Conservation (phyloP, 2,113 vertebrate genomes). For the Chunga burmeisteri region DNA sequence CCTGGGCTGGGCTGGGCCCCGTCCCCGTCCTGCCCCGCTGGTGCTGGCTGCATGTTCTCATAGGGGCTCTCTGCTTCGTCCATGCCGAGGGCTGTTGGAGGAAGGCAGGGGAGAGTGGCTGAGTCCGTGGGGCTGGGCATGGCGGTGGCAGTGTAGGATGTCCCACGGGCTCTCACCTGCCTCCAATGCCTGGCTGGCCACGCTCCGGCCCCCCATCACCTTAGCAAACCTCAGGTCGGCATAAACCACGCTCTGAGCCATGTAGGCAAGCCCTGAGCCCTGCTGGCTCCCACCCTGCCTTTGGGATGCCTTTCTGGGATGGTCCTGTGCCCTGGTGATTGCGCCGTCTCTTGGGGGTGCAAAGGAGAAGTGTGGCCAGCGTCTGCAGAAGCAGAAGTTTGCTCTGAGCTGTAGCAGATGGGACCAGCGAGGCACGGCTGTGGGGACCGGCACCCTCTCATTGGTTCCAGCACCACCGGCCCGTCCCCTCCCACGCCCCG, state of each 20-base stretch:
- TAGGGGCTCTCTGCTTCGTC: constrained; percentile 9
- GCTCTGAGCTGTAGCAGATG: not conserved
- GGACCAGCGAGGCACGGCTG: not conserved
- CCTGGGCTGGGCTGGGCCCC: not conserved
- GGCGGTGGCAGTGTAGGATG: accelerated
- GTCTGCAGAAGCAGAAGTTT: constrained; percentile 37
- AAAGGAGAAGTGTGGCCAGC: not conserved
- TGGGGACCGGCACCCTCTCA: not conserved
- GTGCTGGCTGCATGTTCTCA: accelerated
- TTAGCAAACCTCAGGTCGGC: constrained; percentile 59
- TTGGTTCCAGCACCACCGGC: not conserved
- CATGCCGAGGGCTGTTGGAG: not conserved
- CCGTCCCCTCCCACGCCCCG: accelerated
- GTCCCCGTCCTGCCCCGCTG: not conserved
- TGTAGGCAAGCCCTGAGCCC: not conserved
- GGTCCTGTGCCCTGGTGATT: not conserved
- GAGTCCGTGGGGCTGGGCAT: not conserved
- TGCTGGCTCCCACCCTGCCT: not conserved
- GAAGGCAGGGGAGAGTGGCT: not conserved
- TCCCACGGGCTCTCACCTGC: not conserved
- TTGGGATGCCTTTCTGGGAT: not conserved
- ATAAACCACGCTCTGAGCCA: constrained; percentile 32
- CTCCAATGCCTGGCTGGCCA: not conserved
- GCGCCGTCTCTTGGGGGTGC: accelerated
- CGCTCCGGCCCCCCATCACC: not conserved